phyloP scores from a whole-genome alignment of 2,888 invertebrate genomes.

The Drosophila histrio region DNA sequence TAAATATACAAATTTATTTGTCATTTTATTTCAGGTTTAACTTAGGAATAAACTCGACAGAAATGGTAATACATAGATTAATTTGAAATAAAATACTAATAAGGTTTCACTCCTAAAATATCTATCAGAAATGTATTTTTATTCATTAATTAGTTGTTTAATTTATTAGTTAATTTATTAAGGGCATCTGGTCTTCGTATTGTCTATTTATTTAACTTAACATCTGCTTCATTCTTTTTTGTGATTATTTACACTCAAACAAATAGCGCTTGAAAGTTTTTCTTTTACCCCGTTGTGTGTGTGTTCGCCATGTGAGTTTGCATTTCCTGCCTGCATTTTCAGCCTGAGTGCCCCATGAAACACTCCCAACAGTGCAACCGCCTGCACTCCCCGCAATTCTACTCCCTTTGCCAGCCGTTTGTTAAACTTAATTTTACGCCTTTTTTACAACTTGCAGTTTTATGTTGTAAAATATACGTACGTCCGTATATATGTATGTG shows the following conservation, averaged over 20 bases:
- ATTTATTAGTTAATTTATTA: not conserved
- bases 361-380: conserved; percentile 33
- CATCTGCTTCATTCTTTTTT: conserved; percentile 45
- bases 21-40: no score
- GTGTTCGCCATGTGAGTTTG: conserved; percentile 62
- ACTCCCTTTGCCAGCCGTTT: conserved; percentile 49
- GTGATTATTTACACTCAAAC: conserved; percentile 78
- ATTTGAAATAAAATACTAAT: no score
- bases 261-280: conserved; percentile 75
- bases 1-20: no score
- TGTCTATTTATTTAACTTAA: conserved; percentile 6
- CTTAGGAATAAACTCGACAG: no score
- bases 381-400: conserved; percentile 1
- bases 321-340: conserved; percentile 77
- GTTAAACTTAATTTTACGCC: conserved; percentile 79
- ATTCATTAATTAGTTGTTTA: no score
- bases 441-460: conserved; percentile 77
- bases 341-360: conserved; percentile 66
- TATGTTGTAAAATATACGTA: conserved; percentile 60
- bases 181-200: conserved; percentile 36
- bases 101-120: no score
- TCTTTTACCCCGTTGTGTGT: conserved; percentile 40
- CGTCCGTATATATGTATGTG: conserved; percentile 3
- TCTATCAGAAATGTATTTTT: no score
- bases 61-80: no score